A percentile compares a stretch with the other conserved stretches of the same genome.
Conservation (phyloP, 1,140 invertebrate genomes). For the Anastrepha obliqua region DNA sequence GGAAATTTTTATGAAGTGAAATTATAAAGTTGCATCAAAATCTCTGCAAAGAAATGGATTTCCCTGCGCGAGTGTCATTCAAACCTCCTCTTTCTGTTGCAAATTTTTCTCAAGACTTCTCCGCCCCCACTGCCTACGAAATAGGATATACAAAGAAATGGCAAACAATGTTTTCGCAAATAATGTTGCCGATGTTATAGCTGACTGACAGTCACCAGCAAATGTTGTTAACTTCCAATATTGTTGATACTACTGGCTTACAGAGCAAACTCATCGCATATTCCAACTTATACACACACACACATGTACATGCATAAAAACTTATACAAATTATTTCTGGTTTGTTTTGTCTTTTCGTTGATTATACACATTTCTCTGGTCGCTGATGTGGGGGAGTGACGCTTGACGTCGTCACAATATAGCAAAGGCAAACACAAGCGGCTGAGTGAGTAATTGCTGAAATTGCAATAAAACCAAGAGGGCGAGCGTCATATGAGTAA, state of each 20-base stretch:
- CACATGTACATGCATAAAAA: background rate
- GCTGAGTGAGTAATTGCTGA: background rate
- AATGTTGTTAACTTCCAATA: background rate
- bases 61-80: background rate
- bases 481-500: background rate
- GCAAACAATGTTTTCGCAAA: conserved; percentile 2
- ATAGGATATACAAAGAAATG: background rate
- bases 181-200: conserved; percentile 45
- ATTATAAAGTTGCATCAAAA: too few species aligned
- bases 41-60: background rate
- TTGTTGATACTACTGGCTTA: background rate
- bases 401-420: background rate
- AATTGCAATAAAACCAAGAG: background rate
- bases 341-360: conserved; percentile 25
- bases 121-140: background rate
- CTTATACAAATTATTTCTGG: background rate
- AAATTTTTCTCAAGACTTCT: background rate
- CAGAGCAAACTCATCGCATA: background rate
- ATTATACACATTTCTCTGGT: conserved; percentile 38
- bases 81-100: background rate
- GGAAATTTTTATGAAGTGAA: too few species aligned
- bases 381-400: conserved; percentile 37
- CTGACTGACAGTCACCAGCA: conserved; percentile 20
- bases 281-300: background rate
- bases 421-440: background rate